Evolutionary conservation across 2,113 vertebrate species (phyloP).

Genomic region (Phylloscopus trochilus): DNA sequence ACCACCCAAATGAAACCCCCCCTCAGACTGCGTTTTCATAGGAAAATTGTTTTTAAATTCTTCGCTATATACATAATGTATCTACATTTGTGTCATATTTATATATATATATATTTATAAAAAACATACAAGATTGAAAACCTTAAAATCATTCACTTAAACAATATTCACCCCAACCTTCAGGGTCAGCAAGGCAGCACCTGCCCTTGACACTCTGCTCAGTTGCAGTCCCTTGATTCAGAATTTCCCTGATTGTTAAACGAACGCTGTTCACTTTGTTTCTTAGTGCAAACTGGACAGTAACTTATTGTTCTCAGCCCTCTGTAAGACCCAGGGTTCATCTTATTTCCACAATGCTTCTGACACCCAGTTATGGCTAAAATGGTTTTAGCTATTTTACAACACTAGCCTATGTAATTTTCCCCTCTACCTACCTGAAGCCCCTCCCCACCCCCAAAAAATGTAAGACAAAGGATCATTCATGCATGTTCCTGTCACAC

Average conservation of each 20-base stretch:
- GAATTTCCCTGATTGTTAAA: conserved; percentile 25
- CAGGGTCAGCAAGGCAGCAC: conserved; percentile 12
- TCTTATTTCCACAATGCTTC: neutral
- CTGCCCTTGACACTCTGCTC: neutral
- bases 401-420: conserved; percentile 39
- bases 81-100: conserved; percentile 67
- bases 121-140: conserved; percentile 67
- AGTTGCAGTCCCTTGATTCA: neutral
- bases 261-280: neutral
- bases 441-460: conserved; percentile 3
- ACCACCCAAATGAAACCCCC: conserved; percentile 5
- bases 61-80: conserved; percentile 65
- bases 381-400: conserved; percentile 58
- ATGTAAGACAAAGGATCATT: neutral
- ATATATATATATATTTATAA: conserved; percentile 54
- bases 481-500: conserved; percentile 49
- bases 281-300: conserved; percentile 50
- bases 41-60: conserved; percentile 55
- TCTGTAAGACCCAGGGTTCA: conserved; percentile 9
- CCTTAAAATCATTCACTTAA: conserved; percentile 67
- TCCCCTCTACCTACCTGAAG: conserved; percentile 24
- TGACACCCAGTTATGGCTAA: conserved; percentile 59
- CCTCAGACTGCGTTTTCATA: conserved; percentile 34
- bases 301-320: conserved; percentile 40
- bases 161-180: conserved; percentile 23